Percentiles rank a stretch among this genome's conserved stretches.
Evolutionary conservation across 2,113 vertebrate genomes (phyloP).

Genomic region (Hemibagrus wyckioides): DNA sequence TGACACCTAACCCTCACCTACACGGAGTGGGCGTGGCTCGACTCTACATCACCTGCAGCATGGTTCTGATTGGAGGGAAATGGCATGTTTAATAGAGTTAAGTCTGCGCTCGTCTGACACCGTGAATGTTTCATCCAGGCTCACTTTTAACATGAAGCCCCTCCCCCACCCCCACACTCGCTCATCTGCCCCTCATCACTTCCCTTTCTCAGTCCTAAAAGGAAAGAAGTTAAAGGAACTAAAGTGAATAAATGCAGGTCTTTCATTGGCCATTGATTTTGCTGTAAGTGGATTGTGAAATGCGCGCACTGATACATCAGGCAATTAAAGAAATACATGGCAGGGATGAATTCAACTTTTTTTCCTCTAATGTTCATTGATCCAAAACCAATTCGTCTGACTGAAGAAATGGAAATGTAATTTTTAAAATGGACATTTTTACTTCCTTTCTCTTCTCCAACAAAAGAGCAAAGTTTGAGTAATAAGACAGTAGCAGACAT

Average conservation of each 20-base stretch:
- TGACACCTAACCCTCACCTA: too few relatives aligned
- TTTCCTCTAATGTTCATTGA: slow-evolving; percentile 34
- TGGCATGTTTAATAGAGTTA: neutral
- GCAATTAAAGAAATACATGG: slow-evolving; percentile 28
- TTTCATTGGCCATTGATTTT: neutral
- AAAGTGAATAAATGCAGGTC: slow-evolving; percentile 5
- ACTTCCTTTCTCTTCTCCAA: slow-evolving; percentile 1
- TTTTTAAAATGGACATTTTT: slow-evolving; percentile 27
- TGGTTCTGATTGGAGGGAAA: neutral
- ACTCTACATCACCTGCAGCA: neutral
- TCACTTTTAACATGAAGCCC: neutral
- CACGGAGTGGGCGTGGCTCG: neutral
- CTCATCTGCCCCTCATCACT: neutral
- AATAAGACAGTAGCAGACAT: neutral
- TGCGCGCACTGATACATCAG: slow-evolving; percentile 17
- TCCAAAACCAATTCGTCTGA: slow-evolving; percentile 28
- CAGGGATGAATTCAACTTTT: slow-evolving; percentile 18
- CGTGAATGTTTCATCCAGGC: neutral
- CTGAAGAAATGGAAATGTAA: slow-evolving; percentile 24
- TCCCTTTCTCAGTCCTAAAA: neutral
- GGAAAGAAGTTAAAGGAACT: neutral
- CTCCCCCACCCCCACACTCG: neutral
- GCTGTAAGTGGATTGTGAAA: slow-evolving; percentile 3
- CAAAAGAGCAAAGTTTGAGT: slow-evolving; percentile 34
- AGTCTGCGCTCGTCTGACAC: neutral